Base-by-base conservation (phyloP, 2,888 invertebrate genomes). In the Lycophotia porphyrea region DNA sequence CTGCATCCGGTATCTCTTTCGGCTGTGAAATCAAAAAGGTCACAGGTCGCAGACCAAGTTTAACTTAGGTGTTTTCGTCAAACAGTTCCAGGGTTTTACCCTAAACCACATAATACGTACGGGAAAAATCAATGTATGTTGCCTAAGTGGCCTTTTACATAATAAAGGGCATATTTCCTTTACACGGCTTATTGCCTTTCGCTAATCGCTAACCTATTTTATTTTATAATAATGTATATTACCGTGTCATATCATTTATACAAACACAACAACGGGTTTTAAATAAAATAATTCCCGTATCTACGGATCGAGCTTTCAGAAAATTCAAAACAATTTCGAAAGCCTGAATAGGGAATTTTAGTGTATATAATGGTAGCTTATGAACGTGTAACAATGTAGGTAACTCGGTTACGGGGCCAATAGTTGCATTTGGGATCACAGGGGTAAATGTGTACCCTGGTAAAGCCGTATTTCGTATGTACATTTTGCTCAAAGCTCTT, bases 381-480 rank as follows among this genome's bases (percentile, higher is more conserved):
- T 78, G 73, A 66, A 81, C 55, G 27, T 58, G 27, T 13, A 61
- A 68, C 72, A 80, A 71, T 85, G 74, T 82, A 76, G 78, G 76
- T 75, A 77, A 85, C 66, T 74, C 71, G 79, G 79, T 80, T 75
- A 84, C 66, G 55, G 67, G 80, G 84, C 65, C 74, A 84, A 84
- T 74, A 80, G 75, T 73, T 85, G 83, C 83, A 69, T 78, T 81
- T 76, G 31, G 83, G 84, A 83, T 85, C 83, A 85, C 85, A 82
- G 74, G 52, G 67, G 76, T 63, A 79, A 71, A 75, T 73, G 36
- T 75, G 36, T 80, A 73, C 71, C 71, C 63, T n/a, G 24, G 68
- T 52, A 80, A 76, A 75, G 68, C 74, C 47, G 71, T 73, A 78
- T 81, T 76, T 80, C 31, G 52, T 76, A 42, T 39, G 74, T 85